Conservation (phyloP, 2,797 vertebrate species). For the Cephalopachus bancanus region DNA sequence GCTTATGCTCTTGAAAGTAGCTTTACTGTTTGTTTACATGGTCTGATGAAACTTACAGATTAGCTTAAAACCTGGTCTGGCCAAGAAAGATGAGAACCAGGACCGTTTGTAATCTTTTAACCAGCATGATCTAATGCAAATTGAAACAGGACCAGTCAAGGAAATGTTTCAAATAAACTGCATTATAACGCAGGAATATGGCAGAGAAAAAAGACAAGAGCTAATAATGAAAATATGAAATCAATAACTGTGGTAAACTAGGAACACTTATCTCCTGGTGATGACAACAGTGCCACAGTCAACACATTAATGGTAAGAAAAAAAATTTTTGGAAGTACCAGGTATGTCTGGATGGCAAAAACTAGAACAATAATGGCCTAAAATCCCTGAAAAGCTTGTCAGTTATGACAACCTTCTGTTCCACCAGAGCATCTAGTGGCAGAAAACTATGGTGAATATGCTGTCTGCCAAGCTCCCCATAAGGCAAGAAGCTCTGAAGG, state of each 20-base stretch:
- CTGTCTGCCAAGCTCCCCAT: not conserved
- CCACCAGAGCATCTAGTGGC: not conserved
- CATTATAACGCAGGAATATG: not conserved
- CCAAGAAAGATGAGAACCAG: constrained; percentile 49
- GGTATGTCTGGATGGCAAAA: not conserved
- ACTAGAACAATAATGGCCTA: not conserved
- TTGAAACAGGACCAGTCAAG: constrained; percentile 26
- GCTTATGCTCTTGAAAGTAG: not conserved
- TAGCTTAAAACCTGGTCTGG: constrained; percentile 12
- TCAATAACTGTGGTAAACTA: not conserved
- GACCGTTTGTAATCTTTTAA: constrained; percentile 45
- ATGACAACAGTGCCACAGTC: not conserved
- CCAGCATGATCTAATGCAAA: constrained; percentile 22
- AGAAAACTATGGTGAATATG: not conserved
- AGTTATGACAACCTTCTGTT: not conserved
- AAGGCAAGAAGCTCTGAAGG: not conserved
- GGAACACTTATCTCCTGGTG: not conserved
- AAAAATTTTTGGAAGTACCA: not conserved
- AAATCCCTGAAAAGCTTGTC: constrained; percentile 8
- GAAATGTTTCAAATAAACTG: constrained; percentile 36
- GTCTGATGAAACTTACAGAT: constrained; percentile 42
- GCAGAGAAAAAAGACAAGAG: not conserved
- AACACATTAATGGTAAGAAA: not conserved
- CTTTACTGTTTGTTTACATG: constrained; percentile 19
- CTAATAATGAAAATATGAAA: not conserved